Evolutionary conservation across 2,888 invertebrate genomes (phyloP), one percentile per base, ranked within the genome.

Genomic region (Aphidoletes aphidimyza): DNA sequence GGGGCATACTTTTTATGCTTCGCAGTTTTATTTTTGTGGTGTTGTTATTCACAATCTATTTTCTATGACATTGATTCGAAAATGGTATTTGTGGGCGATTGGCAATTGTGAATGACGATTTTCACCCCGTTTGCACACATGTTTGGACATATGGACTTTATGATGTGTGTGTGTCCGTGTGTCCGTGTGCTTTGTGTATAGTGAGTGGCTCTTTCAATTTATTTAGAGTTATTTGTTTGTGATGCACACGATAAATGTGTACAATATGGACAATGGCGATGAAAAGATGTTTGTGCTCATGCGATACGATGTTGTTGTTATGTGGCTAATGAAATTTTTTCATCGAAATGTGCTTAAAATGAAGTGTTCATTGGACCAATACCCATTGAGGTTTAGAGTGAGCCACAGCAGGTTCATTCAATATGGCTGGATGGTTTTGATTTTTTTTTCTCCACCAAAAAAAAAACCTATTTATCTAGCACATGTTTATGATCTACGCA

Each of bases 1-100:
- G 37, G 81, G 37, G 37, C 37, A 81, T n/a, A 81, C n/a, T n/a
- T n/a, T n/a, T n/a, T n/a, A n/a, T n/a, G n/a, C n/a, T n/a, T n/a
- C n/a, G n/a, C n/a, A n/a, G n/a, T n/a, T n/a, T n/a, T n/a, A n/a
- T n/a, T n/a, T n/a, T 78, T 36, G 36, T 3, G 36, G 36, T 36
- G 14, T 36, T 3, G 8, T 37, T 81, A 37, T 81, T 37, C 37
- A 81, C 81, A 81, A 81, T 37, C 37, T 22, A 81, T 81, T 81
- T 81, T 81, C 81, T 37, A 81, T 81, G 19, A 81, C 36, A 81
- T 81, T 81, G 81, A 81, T 37, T 37, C 37, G 81, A 37, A 81
- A 81, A 37, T 36, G 78, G 3, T 8, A 19, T 78, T 78, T 81
- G 26, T 8, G 1, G 8, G 0, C 30, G 42, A 42, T 0, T 47